Evolutionary conservation across 1,140 invertebrate genomes (phyloP), one percentile per base, ranked within the genome.

Genomic region (Brachionus plicatilis): DNA sequence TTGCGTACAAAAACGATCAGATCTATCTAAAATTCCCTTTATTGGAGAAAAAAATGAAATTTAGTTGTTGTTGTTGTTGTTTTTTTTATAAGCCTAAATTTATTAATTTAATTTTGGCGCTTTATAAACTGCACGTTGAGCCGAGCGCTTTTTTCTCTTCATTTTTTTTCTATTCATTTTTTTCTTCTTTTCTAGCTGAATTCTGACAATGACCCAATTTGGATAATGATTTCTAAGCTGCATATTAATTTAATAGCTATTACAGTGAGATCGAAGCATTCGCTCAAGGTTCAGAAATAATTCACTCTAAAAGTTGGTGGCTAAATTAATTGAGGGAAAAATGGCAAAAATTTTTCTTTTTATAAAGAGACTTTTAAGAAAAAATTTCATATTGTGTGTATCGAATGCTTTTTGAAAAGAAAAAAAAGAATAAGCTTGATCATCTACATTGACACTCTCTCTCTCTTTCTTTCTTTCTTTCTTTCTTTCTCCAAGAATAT

Each of bases 11-110:
- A 76, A 76, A 76, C 27, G 24, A 50, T 47, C 72, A 76, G 45
- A 14, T 76, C 41, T 76, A 50, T 50, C 72, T 50, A 76, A 76
- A 76, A 50, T 76, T 50, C 45, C 72, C 33, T 76, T 76, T 47
- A 24, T 76, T 76, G 2, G n/a, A 41, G 8, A 43, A 72, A 72
- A 72, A 17, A 43, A 72, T 37, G 5, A 27, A 66, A 66, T 37
- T 37, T 29, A 29, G 24, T 24, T 24, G 24, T 24, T 2, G 27
- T 29, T 29, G 1, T 3, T 33, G 37, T 41, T n/a, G 3, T 33
- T 33, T 68, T 7, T 68, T 33, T 37, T 72, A 43, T 72, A 72
- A 43, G 68, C 68, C 68, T 43, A 72, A 72, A 43, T 60, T 60
- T 60, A 60, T 60, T 60, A 60, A 60, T 60, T 60, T 60, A 60